phyloP scores from a whole-genome alignment of 2,797 vertebrate species.

The Falco cherrug region DNA sequence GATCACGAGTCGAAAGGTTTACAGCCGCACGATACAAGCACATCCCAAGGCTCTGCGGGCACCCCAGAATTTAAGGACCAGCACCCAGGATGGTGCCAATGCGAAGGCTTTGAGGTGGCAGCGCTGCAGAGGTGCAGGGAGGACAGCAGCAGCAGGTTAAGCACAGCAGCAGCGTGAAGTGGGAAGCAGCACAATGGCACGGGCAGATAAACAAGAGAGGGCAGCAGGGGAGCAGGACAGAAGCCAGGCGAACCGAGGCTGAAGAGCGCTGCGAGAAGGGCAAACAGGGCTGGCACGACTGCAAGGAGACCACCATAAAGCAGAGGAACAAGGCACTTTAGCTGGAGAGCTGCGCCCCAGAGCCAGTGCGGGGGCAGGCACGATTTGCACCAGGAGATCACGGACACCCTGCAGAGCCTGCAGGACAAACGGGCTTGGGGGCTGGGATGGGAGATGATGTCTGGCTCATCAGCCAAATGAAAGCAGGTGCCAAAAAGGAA shows the following conservation, averaged over 20 bases:
- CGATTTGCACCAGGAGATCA: background rate
- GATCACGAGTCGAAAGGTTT: background rate
- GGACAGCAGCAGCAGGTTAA: background rate
- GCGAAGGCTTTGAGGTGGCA: background rate
- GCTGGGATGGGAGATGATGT: background rate
- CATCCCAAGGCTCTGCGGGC: rapidly evolving
- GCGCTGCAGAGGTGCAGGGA: background rate
- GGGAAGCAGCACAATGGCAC: background rate
- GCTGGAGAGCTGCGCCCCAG: background rate
- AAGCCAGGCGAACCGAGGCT: background rate
- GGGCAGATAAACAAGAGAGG: background rate
- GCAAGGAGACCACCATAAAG: rapidly evolving
- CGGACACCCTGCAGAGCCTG: rapidly evolving
- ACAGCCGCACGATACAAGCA: rapidly evolving
- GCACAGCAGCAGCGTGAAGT: rapidly evolving
- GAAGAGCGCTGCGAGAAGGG: background rate
- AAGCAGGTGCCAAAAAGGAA: background rate
- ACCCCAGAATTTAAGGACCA: background rate
- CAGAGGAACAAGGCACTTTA: rapidly evolving
- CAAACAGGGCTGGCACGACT: background rate
- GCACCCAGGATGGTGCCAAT: background rate
- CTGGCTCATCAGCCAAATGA: background rate
- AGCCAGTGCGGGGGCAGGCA: too few species aligned
- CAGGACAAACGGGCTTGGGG: rapidly evolving
- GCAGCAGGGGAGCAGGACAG: background rate